These are phyloP conservation scores for Corapipo altera DNA, from an alignment of 2,113 vertebrate species.

Conservation along the genomic window DNA sequence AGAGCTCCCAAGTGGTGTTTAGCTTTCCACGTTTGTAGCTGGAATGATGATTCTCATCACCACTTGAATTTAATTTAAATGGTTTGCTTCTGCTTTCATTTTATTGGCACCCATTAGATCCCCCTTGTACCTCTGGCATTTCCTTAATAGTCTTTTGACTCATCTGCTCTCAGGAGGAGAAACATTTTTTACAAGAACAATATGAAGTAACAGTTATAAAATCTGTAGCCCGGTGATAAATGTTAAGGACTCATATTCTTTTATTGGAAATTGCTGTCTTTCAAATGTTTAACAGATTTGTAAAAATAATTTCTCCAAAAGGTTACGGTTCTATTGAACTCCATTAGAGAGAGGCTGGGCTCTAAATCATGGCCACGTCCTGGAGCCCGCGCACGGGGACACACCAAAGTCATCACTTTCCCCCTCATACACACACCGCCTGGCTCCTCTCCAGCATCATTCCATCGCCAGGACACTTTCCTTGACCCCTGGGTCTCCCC, in stretches of 20 bases:
- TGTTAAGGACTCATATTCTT: conserved; percentile 45
- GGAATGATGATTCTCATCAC: conserved; percentile 55
- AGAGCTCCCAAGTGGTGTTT: not conserved
- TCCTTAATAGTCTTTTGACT: conserved; percentile 49
- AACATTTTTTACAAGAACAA: conserved; percentile 50
- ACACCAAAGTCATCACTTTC: conserved; percentile 31
- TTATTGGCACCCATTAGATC: conserved; percentile 4
- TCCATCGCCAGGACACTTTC: conserved; percentile 58
- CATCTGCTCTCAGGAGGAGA: conserved; percentile 54
- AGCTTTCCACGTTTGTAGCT: conserved; percentile 40
- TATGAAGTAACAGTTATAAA: conserved; percentile 62
- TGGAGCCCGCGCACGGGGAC: not conserved
- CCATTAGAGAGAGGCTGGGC: not conserved
- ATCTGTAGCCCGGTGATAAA: conserved; percentile 50
- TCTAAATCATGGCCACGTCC: conserved; percentile 35
- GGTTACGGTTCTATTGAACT: conserved; percentile 46
- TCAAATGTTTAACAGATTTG: conserved; percentile 69
- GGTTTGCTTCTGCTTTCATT: conserved; percentile 21
- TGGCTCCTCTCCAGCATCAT: conserved; percentile 40
- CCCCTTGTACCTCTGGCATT: conserved; percentile 14
- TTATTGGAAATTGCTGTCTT: conserved; percentile 62
- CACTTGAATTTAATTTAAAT: not conserved
- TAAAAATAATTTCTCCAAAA: conserved; percentile 68
- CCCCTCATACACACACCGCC: not conserved
- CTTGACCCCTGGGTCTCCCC: conserved; percentile 63